phyloP scores from a whole-genome alignment of 2,888 invertebrate genomes.

The Leptopterna dolabrata region DNA sequence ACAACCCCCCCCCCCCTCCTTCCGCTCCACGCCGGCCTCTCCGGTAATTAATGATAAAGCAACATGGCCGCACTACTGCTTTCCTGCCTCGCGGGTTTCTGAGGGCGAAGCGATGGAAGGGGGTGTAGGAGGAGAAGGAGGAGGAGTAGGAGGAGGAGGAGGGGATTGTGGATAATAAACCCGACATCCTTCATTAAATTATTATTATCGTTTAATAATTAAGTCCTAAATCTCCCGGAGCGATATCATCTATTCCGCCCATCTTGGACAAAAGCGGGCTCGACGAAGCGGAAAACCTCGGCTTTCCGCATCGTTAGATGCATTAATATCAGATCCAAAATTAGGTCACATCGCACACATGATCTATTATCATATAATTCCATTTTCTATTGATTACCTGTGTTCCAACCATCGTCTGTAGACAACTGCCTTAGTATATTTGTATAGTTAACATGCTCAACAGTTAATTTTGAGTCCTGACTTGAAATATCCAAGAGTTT shows the following conservation, averaged over 20 bases:
- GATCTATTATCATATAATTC: too few relatives aligned
- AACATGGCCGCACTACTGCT: conserved; percentile 41
- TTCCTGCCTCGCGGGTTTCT: neutral
- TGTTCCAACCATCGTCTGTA: too few relatives aligned
- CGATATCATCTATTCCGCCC: neutral
- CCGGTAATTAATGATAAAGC: conserved; percentile 52
- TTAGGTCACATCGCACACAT: neutral
- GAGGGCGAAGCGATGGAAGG: neutral
- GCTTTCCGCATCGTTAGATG: neutral
- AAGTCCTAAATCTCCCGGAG: conserved; percentile 9
- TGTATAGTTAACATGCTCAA: too few relatives aligned
- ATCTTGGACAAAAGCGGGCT: neutral
- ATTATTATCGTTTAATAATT: conserved; percentile 20
- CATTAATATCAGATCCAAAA: neutral
- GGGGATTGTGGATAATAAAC: neutral
- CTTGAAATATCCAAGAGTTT: too few relatives aligned
- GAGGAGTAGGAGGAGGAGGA: neutral
- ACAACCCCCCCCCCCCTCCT: neutral
- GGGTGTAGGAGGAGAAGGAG: neutral
- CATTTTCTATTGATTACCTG: too few relatives aligned
- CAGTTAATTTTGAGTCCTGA: too few relatives aligned
- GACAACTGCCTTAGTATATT: too few relatives aligned
- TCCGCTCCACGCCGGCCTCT: neutral
- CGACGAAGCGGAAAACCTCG: neutral
- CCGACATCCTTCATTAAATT: conserved; percentile 37